A percentile compares a stretch with the other conserved stretches of the same genome.
Evolutionary conservation across 1,140 invertebrate genomes (phyloP).

Genomic region (Armadillidium nasatum): DNA sequence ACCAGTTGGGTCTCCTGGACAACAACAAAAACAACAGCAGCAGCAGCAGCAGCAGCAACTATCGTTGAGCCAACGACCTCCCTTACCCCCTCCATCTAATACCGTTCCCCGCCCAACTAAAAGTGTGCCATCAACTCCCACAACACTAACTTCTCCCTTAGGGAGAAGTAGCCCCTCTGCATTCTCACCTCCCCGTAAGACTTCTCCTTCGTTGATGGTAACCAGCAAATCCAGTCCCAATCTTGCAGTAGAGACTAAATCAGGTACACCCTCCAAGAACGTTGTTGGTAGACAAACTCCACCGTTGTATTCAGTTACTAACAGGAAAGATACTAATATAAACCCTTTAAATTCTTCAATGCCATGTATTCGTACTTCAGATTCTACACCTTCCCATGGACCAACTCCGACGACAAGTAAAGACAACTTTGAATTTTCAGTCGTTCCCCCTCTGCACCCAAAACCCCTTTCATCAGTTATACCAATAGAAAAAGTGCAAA

Average conservation of each 20-base stretch:
- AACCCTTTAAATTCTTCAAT: constrained; percentile 35
- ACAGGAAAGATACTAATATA: constrained; percentile 41
- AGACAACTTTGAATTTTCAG: neutral
- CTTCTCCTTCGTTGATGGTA: neutral
- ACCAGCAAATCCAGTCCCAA: constrained; percentile 41
- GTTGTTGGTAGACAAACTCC: constrained; percentile 35
- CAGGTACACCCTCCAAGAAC: constrained; percentile 16
- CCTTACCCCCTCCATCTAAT: constrained; percentile 30
- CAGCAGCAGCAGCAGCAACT: neutral
- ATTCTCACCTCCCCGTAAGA: neutral
- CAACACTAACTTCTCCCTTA: neutral
- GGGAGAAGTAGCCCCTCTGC: neutral
- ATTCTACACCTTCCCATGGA: too few relatives aligned
- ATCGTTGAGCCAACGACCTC: constrained; percentile 7
- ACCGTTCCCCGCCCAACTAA: constrained; percentile 23
- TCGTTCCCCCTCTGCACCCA: constrained; percentile 33
- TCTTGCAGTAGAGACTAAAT: constrained; percentile 27
- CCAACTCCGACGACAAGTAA: neutral
- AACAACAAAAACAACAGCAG: too few relatives aligned
- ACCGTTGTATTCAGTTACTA: constrained; percentile 37
- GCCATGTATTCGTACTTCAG: constrained; percentile 29
- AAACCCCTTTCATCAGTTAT: constrained; percentile 34
- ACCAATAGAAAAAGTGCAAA: constrained; percentile 33
- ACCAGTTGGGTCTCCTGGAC: too few relatives aligned
- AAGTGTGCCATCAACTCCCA: neutral